phyloP scores from a whole-genome alignment of 1,140 invertebrate species.

The Drosophila sechellia region DNA sequence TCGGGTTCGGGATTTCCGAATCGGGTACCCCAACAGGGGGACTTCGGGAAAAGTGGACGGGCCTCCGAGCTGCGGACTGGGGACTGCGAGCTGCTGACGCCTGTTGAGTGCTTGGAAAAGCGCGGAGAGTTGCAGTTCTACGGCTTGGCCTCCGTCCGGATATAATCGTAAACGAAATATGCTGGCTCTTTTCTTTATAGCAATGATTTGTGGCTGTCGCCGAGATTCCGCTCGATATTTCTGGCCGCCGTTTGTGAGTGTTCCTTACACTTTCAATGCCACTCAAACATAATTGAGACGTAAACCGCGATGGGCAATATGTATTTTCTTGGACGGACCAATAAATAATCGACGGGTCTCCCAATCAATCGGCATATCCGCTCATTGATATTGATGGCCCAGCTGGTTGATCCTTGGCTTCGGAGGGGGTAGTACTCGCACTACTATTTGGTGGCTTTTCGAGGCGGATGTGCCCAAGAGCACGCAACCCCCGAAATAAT shows the following conservation, averaged over 20 bases:
- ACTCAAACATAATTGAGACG: constrained; percentile 49
- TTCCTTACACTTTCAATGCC: constrained; percentile 27
- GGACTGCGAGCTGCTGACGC: constrained; percentile 7
- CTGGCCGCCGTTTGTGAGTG: constrained; percentile 17
- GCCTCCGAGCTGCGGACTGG: constrained; percentile 16
- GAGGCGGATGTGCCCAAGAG: constrained; percentile 52
- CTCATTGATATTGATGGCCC: constrained; percentile 68
- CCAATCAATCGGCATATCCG: constrained; percentile 57
- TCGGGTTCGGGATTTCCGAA: constrained; percentile 12
- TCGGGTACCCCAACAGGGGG: not conserved
- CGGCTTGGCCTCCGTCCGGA: constrained; percentile 46
- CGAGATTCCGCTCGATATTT: constrained; percentile 21
- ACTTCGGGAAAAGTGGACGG: constrained; percentile 33
- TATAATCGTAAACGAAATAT: constrained; percentile 53
- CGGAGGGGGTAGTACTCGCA: not conserved
- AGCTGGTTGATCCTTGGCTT: constrained; percentile 29
- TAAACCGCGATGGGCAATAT: constrained; percentile 33
- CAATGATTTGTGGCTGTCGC: constrained; percentile 29
- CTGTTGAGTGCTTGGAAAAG: constrained; percentile 28
- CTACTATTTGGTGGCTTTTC: not conserved
- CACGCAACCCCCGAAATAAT: constrained; percentile 54
- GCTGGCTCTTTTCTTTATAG: constrained; percentile 13
- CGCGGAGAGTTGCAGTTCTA: constrained; percentile 41
- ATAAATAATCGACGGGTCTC: constrained; percentile 55
- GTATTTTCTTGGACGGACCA: constrained; percentile 39